These are phyloP conservation scores for Macrosiphum euphorbiae DNA, from an alignment of 2,888 invertebrate species.

Conservation along the genomic window DNA sequence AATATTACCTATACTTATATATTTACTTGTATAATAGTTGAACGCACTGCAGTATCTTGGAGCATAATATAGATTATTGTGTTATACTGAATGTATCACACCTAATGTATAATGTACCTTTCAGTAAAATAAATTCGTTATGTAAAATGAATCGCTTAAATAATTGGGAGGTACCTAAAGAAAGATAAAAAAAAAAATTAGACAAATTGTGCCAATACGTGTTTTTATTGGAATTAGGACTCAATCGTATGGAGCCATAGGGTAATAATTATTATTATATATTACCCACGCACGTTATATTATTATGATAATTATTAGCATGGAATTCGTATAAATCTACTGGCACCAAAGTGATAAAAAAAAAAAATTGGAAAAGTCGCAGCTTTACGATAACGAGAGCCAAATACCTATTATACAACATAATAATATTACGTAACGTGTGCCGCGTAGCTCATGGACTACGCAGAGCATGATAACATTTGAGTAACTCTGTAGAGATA, in stretches of 20 bases:
- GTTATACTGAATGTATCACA: not conserved
- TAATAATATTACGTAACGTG: not conserved
- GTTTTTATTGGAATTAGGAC: not conserved
- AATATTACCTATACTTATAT: not conserved
- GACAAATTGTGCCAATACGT: not conserved
- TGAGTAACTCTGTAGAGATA: not conserved
- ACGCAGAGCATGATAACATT: not conserved
- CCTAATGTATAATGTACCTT: not conserved
- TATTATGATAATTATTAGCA: not conserved
- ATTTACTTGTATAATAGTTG: not conserved
- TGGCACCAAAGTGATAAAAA: not conserved
- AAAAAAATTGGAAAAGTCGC: not conserved
- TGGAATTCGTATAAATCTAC: not conserved
- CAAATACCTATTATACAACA: not conserved
- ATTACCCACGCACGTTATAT: not conserved
- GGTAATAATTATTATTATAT: not conserved
- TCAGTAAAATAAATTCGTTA: not conserved
- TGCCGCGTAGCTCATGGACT: not conserved
- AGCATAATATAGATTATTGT: not conserved
- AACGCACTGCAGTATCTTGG: not conserved
- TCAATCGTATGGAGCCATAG: not conserved
- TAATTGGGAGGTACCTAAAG: not conserved
- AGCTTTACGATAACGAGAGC: not conserved
- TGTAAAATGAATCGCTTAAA: not conserved
- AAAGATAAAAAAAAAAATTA: not conserved